A percentile compares a stretch with the other conserved stretches of the same genome.
Evolutionary conservation across 1,140 invertebrate species (phyloP).

Genomic region (Drosophila repletoides): DNA sequence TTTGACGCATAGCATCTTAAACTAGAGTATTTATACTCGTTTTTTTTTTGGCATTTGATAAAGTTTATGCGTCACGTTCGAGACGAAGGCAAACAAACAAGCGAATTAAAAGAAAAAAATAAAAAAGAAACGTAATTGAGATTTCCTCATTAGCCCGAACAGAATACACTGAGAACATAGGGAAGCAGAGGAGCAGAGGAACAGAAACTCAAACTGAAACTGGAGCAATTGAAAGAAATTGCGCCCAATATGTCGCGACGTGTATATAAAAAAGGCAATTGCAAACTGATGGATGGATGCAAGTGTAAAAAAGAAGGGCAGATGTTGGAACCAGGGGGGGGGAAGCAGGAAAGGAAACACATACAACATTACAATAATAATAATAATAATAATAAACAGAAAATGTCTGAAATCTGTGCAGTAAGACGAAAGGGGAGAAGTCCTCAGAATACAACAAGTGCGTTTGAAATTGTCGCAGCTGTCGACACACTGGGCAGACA

Average conservation of each 20-base stretch:
- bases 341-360: not conserved
- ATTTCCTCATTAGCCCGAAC: constrained; percentile 62
- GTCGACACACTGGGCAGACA: not conserved
- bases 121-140: constrained; percentile 66
- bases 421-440: not conserved
- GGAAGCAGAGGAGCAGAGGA: not conserved
- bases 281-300: constrained; percentile 28
- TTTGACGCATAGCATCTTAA: too few species aligned
- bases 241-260: constrained; percentile 35
- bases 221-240: constrained; percentile 73
- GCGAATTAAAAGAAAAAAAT: constrained; percentile 51
- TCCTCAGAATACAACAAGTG: constrained; percentile 12
- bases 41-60: constrained; percentile 8
- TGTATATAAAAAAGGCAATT: constrained; percentile 26
- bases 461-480: constrained; percentile 27
- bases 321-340: not conserved
- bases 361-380: not conserved
- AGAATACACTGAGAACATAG: constrained; percentile 7
- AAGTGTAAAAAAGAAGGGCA: not conserved
- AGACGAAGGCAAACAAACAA: constrained; percentile 26
- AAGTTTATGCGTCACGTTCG: too few species aligned
- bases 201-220: constrained; percentile 32
- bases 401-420: constrained; percentile 33
- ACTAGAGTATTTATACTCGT: too few species aligned
- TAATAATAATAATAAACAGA: constrained; percentile 33